These are phyloP conservation scores for Antitype chi DNA, from an alignment of 2,888 invertebrate species.

Conservation along the genomic window DNA sequence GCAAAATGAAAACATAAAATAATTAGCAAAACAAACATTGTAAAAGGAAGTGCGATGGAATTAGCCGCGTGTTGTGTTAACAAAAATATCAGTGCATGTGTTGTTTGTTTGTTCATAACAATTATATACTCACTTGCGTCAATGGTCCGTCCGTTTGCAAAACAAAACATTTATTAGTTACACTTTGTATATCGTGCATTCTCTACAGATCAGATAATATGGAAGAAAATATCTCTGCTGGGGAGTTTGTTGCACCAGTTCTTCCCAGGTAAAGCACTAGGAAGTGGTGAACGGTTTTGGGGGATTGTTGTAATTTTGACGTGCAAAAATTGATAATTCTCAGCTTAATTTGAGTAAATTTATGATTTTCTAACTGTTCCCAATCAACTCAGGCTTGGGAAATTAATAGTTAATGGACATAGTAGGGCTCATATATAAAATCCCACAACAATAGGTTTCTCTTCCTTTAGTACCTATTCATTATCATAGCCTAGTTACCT, in stretches of 20 bases:
- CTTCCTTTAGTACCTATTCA: neutral
- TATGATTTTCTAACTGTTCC: neutral
- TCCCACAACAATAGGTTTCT: neutral
- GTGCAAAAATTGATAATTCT: too few species aligned
- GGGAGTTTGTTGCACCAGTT: neutral
- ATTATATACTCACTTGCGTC: conserved; percentile 68
- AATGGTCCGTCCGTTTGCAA: conserved; percentile 61
- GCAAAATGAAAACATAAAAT: conserved; percentile 63
- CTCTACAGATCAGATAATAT: conserved; percentile 24
- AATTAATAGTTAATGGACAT: neutral
- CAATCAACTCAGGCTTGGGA: neutral
- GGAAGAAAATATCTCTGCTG: conserved; percentile 5
- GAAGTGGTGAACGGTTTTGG: neutral
- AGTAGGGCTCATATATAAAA: neutral
- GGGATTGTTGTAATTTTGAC: neutral
- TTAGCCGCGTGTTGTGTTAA: conserved; percentile 54
- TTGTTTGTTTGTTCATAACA: conserved; percentile 56
- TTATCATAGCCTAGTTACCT: neutral
- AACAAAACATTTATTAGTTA: conserved; percentile 61
- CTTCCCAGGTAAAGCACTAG: neutral
- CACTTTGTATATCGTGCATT: conserved; percentile 48
- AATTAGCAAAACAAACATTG: conserved; percentile 59
- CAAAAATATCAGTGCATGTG: conserved; percentile 53
- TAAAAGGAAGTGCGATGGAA: conserved; percentile 60
- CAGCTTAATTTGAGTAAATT: neutral